Base-by-base conservation (phyloP, 1,140 invertebrate genomes). In the Heterodera carotae region DNA sequence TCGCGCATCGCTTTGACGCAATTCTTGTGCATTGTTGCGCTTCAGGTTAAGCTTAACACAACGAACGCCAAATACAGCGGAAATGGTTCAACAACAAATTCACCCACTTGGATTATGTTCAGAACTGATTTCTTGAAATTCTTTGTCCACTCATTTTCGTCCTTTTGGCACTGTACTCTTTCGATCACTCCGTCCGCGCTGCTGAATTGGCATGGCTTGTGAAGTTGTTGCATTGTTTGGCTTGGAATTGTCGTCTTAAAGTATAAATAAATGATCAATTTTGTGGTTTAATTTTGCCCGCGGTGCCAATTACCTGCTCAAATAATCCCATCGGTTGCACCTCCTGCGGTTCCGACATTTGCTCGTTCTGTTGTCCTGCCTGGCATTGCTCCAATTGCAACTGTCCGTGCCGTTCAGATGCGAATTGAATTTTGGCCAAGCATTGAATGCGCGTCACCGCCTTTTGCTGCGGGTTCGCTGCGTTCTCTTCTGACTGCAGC, bases 61-160 rank as follows among this genome's bases (percentile, higher is more conserved):
- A 56, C 1, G 15, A 4, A 56, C 15, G 12, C 5, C 48, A 56
- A 18, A 18, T 22, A 56, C 5, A n/a, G 18, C 48, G 12, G 4
- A 56, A n/a, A 56, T 0, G 39, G 39, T 43, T 12, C 39, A 22
- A 56, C 18, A 56, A 5, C 1, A 22, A 22, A 43, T 43, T 43
- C 39, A 43, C 39, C 12, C 48, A 56, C 48, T 33, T 81, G 80
- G 56, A 81, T 48, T 36, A 81, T 39, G 66, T 81, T 81, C 66
- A 81, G 56, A 22, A 81, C 71, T 18, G 76, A 73, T 22, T 75
- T 62, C 56, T 81, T 81, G 69, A 81, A 70, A 68, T 81, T 81
- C 43, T 79, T 78, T 3, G 76, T 34, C 80, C 80, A 81, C 10
- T 39, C 62, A 5, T 60, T 25, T 36, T 81, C 80, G 64, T 81